Base-by-base conservation (phyloP, 2,888 invertebrate species). In the Dryocosmus kuriphilus region DNA sequence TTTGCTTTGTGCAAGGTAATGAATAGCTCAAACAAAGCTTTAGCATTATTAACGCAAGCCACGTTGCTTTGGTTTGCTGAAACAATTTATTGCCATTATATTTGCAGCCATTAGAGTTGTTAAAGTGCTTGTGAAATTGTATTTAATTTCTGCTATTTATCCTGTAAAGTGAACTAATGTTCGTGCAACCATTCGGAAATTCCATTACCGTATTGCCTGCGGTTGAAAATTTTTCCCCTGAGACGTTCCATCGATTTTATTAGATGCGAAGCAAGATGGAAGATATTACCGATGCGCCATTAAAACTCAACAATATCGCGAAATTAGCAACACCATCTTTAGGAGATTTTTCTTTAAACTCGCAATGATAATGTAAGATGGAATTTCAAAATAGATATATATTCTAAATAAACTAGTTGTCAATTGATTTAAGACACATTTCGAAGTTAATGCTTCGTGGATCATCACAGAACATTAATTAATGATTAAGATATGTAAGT, bases 401-500 rank as follows among this genome's bases (percentile, higher is more conserved):
- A 14, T 11, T 38, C 2, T 38, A 16, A 41, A 4, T 14, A 16
- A 41, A 16, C 16, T 5, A 41, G 41, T 41, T 41, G 41, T 41
- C 16, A 16, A 41, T 16, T 16, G 16, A 41, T 16, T 16, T 11
- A 16, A 16, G 41, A 16, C 6, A 55, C 22, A n/a, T 22, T 22
- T 55, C 22, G 22, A 3, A n/a, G 55, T 55, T 22, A 55, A 55
- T 55, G 9, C 51, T 71, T 71, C 51, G 30, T 71, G 71, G 27
- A 24, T 51, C 24, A n/a, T 51, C 65, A 41, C 41, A 27, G n/a
- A 51, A 30, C n/a, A n/a, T 71, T 19, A 16, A 71, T 22, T 71
- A 51, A 71, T 71, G 71, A 71, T 51, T 51, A n/a, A 32, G 30
- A 71, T 51, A 71, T 51, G 19, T 30, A 71, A 71, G 51, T 71